Evolutionary conservation across 2,797 vertebrate species (phyloP).

Genomic region (Gymnodraco acuticeps): DNA sequence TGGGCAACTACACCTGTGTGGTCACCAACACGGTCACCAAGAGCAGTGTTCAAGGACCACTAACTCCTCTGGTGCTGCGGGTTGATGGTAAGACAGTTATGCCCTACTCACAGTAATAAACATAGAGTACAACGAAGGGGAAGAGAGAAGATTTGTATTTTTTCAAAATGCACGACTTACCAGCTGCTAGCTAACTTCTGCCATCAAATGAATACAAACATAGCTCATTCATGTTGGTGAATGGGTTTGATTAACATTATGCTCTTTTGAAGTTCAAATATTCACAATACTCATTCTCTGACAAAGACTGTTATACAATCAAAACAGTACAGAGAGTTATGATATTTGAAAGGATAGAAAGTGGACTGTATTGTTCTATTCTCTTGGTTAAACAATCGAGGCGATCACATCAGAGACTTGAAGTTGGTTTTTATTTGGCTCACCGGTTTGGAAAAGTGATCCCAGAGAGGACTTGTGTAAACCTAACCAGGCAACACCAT

Average conservation of each 20-base stretch:
- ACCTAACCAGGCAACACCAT: not conserved
- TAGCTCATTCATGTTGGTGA: slow-evolving; percentile 6
- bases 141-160: not conserved
- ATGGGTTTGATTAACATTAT: slow-evolving; percentile 21
- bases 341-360: slow-evolving; percentile 23
- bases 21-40: slow-evolving; percentile 93
- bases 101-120: not conserved
- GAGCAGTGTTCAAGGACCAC: slow-evolving; percentile 90
- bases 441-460: slow-evolving; percentile 27
- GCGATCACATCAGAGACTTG: slow-evolving; percentile 20
- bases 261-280: not conserved
- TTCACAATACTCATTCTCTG: not conserved
- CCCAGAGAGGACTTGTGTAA: not conserved
- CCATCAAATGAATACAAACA: slow-evolving; percentile 10
- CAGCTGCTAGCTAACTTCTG: not conserved
- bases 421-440: slow-evolving; percentile 9
- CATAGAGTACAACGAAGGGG: not conserved
- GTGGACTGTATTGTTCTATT: slow-evolving; percentile 3
- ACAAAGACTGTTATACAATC: not conserved
- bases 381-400: slow-evolving; percentile 13
- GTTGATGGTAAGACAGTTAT: slow-evolving; percentile 86
- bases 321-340: not conserved
- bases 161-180: not conserved
- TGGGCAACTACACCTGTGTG: slow-evolving; percentile 95
- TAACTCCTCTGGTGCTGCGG: slow-evolving; percentile 91